Percentiles rank a stretch among this genome's conserved stretches.
Conservation (phyloP, 1,140 invertebrate species). For the Lordiphosa stackelbergi region DNA sequence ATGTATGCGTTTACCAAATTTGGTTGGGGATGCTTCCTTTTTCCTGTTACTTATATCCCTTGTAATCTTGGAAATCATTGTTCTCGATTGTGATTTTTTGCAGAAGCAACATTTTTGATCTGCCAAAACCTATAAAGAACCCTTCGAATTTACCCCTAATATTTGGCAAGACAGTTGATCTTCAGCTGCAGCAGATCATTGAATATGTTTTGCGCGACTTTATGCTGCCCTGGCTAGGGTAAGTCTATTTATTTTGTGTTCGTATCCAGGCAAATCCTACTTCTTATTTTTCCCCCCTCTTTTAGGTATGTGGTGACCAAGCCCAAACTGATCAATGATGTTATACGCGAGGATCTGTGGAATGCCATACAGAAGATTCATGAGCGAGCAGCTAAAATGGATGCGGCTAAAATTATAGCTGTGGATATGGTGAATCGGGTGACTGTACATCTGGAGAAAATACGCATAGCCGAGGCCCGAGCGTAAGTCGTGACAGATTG, state of each 20-base stretch:
- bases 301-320: slow-evolving; percentile 76
- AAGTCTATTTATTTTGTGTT: slow-evolving; percentile 70
- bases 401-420: slow-evolving; percentile 89
- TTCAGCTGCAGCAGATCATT: slow-evolving; percentile 88
- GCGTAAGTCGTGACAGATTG: slow-evolving; percentile 80
- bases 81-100: slow-evolving; percentile 7
- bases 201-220: slow-evolving; percentile 89
- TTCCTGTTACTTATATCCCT: too few relatives aligned
- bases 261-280: not conserved
- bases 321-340: slow-evolving; percentile 81
- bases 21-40: too few relatives aligned
- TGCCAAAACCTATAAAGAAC: slow-evolving; percentile 75
- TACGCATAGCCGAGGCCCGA: slow-evolving; percentile 85
- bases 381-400: slow-evolving; percentile 84
- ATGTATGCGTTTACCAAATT: too few relatives aligned
- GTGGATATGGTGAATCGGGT: slow-evolving; percentile 86
- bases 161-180: slow-evolving; percentile 88
- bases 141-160: slow-evolving; percentile 82
- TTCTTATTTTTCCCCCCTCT: not conserved
- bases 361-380: slow-evolving; percentile 86
- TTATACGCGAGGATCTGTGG: slow-evolving; percentile 90
- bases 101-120: slow-evolving; percentile 72
- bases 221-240: slow-evolving; percentile 84
- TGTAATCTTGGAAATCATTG: too few relatives aligned
- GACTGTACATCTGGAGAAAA: slow-evolving; percentile 90